Evolutionary conservation across 2,888 invertebrate species (phyloP), one percentile per base, ranked within the genome.

Genomic region (Andrena camellia): DNA sequence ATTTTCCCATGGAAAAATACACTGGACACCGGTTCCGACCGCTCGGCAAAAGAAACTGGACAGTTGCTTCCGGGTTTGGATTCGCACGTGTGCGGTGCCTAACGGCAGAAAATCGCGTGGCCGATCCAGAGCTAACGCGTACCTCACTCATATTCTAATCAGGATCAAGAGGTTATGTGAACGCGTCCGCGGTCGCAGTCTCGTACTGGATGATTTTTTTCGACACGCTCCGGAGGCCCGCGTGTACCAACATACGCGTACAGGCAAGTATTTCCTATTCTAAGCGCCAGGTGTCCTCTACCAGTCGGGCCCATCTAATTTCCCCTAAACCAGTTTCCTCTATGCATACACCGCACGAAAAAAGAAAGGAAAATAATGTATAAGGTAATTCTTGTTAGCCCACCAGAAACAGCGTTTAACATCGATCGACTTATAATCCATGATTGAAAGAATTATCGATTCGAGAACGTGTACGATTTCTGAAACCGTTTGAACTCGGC

Each of bases 101-200:
- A 85, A 83, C 78, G 74, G 69, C 52, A 71, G 29, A 68, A 70
- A 75, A 88, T 86, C 77, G 79, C 31, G 52, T 69, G 60, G 59
- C 35, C 48, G 70, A 73, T 67, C 74, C 67, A 64, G 54, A 74
- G 64, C 86, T 83, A 83, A 82, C 82, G 69, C 48, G n/a, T 67
- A 78, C 63, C 76, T 79, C 71, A 80, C 85, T 86, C 91, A 88
- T 93, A 94, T 93, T 93, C 93, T 93, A 93, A 94, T 93, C 94
- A 91, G 93, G 93, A 93, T 93, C 92, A 93, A 93, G 91, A 93
- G 93, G 93, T 93, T 94, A 92, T 94, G 94, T 92, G 94, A 94
- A 94, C 92, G 91, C 86, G 89, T 89, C 87, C 83, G 77, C 78
- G 86, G 83, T 75, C 87, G 72, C 82, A 90, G 88, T 93, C 91